phyloP scores from a whole-genome alignment of 1,140 invertebrate species.

The Nautilus pompilius region DNA sequence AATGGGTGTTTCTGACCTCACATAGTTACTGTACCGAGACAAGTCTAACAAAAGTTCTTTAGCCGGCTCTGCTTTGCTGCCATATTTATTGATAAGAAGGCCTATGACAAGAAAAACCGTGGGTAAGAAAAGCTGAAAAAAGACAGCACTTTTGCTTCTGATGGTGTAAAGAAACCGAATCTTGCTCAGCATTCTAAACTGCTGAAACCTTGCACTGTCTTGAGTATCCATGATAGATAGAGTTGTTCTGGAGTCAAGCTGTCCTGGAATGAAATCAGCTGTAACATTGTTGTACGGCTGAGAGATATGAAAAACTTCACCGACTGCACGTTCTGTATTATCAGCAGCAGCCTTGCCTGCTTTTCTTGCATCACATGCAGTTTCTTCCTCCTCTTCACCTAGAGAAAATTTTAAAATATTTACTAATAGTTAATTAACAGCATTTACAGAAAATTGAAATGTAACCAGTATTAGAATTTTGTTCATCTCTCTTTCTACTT shows the following conservation, averaged over 20 bases:
- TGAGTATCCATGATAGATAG: slow-evolving; percentile 1
- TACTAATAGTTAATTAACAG: too few relatives aligned
- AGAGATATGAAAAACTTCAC: background rate
- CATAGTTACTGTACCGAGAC: too few relatives aligned
- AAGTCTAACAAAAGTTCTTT: too few relatives aligned
- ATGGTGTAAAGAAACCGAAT: slow-evolving; percentile 26
- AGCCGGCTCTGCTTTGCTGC: too few relatives aligned
- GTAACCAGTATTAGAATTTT: too few relatives aligned
- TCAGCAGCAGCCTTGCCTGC: background rate
- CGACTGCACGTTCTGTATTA: background rate
- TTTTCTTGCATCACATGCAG: slow-evolving; percentile 8
- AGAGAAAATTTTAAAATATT: background rate
- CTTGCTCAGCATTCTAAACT: slow-evolving; percentile 31
- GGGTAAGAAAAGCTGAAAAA: slow-evolving; percentile 39
- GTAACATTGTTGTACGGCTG: background rate
- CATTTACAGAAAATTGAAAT: too few relatives aligned
- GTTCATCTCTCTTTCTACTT: too few relatives aligned
- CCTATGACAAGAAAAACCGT: slow-evolving; percentile 36
- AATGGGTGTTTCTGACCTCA: too few relatives aligned
- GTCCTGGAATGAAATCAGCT: background rate
- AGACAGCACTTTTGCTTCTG: slow-evolving; percentile 24
- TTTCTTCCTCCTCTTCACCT: slow-evolving; percentile 14
- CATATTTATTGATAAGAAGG: slow-evolving; percentile 29
- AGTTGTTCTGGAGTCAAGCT: too few relatives aligned
- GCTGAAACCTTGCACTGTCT: slow-evolving; percentile 5